A percentile compares a stretch with the other conserved stretches of the same genome.
These are phyloP conservation scores for Acanthisitta chloris DNA, from an alignment of 2,113 vertebrate species.

Conservation along the genomic window DNA sequence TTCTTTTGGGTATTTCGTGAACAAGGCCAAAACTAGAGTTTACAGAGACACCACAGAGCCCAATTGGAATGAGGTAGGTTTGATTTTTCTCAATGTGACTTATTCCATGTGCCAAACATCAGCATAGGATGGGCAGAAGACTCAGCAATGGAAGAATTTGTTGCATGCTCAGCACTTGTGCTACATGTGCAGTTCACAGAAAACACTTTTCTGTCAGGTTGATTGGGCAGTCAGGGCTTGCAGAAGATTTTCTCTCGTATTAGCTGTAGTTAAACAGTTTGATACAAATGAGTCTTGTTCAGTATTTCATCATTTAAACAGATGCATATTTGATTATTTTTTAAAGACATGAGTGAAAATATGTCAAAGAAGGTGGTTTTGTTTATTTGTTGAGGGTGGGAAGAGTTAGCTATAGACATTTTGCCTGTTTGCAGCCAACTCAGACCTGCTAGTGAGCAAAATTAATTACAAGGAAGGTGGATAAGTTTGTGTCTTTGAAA, in stretches of 20 bases:
- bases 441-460: not conserved
- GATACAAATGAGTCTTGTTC: not conserved
- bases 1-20: conserved; percentile 96
- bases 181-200: not conserved
- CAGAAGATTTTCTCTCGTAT: not conserved
- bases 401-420: not conserved
- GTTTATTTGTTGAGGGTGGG: not conserved
- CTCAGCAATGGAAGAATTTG: not conserved
- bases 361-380: not conserved
- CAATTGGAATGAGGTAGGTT: conserved; percentile 92
- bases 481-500: not conserved
- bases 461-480: not conserved
- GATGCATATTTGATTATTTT: not conserved
- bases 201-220: not conserved
- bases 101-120: not conserved
- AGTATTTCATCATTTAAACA: not conserved
- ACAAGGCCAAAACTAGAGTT: conserved; percentile 93
- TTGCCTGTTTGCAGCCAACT: not conserved
- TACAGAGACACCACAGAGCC: conserved; percentile 91
- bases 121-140: rapidly evolving
- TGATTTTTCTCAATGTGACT: not conserved
- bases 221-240: not conserved
- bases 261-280: not conserved
- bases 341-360: not conserved
- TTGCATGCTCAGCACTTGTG: not conserved